Conservation (phyloP, 2,888 invertebrate species). For the Tipula unca region DNA sequence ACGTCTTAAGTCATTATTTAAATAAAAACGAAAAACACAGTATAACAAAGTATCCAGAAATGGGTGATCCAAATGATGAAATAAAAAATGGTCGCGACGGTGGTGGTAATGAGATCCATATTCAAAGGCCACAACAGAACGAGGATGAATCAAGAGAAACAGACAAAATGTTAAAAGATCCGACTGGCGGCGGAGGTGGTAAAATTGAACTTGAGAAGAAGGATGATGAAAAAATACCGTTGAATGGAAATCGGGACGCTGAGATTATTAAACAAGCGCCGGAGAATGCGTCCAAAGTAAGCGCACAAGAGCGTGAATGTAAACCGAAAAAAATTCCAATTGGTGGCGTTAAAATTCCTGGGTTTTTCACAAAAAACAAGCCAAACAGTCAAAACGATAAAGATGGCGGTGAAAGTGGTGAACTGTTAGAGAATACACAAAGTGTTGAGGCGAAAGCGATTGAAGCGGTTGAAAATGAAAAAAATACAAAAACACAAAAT, state of each 20-base stretch:
- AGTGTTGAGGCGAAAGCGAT: slow-evolving; percentile 31
- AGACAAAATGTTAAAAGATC: slow-evolving; percentile 40
- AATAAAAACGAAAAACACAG: neutral
- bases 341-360: slow-evolving; percentile 81
- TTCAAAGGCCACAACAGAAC: slow-evolving; percentile 24
- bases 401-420: slow-evolving; percentile 46
- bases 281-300: slow-evolving; percentile 28
- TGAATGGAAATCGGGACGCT: slow-evolving; percentile 19
- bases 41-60: neutral
- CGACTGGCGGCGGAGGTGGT: slow-evolving; percentile 26
- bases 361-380: slow-evolving; percentile 70
- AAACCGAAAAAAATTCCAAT: slow-evolving; percentile 77
- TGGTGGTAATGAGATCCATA: neutral
- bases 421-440: slow-evolving; percentile 42
- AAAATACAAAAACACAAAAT: slow-evolving; percentile 35
- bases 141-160: slow-evolving; percentile 41
- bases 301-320: slow-evolving; percentile 62
- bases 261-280: slow-evolving; percentile 21
- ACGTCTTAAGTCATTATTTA: neutral
- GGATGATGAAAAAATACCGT: slow-evolving; percentile 14
- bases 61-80: slow-evolving; percentile 8
- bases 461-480: slow-evolving; percentile 32
- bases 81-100: neutral
- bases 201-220: neutral
- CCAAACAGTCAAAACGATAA: slow-evolving; percentile 51